Percentiles rank a stretch among this genome's conserved stretches.
Evolutionary conservation across 2,797 vertebrate species (phyloP).

Genomic region (Pantherophis alleghaniensis): DNA sequence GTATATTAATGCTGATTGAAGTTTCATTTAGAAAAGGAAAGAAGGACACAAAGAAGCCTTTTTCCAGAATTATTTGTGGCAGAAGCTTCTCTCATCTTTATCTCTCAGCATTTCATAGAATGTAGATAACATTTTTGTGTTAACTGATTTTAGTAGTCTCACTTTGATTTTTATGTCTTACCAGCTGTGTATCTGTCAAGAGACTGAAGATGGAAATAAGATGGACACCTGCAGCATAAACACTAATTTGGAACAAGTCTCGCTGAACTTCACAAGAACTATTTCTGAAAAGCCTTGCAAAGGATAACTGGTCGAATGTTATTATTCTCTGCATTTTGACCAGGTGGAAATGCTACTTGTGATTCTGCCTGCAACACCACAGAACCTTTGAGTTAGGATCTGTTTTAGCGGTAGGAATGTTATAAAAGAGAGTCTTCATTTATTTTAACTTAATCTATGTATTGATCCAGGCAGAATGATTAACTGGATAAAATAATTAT

Average conservation of each 20-base stretch:
- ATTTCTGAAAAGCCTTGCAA: not conserved
- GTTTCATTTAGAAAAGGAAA: not conserved
- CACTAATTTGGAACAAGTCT: not conserved
- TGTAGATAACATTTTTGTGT: not conserved
- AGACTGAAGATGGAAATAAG: not conserved
- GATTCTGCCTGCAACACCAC: not conserved
- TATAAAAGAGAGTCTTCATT: not conserved
- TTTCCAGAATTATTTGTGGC: not conserved
- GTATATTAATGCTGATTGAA: not conserved
- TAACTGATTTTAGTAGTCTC: not conserved
- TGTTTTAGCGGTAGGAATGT: not conserved
- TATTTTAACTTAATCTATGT: not conserved
- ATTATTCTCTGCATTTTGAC: not conserved
- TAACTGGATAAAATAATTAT: not conserved
- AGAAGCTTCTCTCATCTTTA: not conserved
- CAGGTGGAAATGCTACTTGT: not conserved
- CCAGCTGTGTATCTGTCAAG: not conserved
- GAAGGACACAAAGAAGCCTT: not conserved
- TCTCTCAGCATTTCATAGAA: not conserved
- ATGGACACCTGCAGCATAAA: not conserved
- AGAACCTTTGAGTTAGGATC: not conserved
- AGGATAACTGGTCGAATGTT: not conserved
- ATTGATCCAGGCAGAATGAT: not conserved
- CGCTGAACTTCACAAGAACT: not conserved
- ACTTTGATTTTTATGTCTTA: not conserved